phyloP scores from a whole-genome alignment of 2,797 vertebrate genomes.

The Nannoperca australis region DNA sequence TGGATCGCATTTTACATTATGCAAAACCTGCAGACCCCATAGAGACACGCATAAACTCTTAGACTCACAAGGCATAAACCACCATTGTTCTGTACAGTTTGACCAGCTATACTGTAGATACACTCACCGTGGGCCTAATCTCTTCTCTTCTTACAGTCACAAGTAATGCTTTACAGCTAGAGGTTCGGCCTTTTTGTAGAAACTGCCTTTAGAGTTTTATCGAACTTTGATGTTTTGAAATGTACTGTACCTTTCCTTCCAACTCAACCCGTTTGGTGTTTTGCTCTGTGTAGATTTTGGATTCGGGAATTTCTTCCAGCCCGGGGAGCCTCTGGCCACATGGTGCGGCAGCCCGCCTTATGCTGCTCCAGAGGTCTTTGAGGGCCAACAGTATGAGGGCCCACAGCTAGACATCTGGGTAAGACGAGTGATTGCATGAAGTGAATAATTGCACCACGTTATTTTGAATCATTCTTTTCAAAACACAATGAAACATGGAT shows the following conservation, averaged over 20 bases:
- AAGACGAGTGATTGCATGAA: conserved; percentile 54
- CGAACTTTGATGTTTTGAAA: neutral
- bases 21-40: conserved; percentile 47
- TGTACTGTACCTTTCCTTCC: neutral
- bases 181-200: neutral
- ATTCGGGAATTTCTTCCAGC: conserved; percentile 98
- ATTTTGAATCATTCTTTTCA: neutral
- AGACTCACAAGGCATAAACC: conserved; percentile 14
- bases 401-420: conserved; percentile 99
- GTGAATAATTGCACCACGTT: neutral
- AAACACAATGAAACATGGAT: neutral
- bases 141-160: conserved; percentile 6
- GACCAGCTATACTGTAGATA: conserved; percentile 9
- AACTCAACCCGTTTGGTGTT: conserved; percentile 6
- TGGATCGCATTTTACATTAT: conserved; percentile 52
- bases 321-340: conserved; percentile 93
- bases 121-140: conserved; percentile 6
- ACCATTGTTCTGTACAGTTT: conserved; percentile 32
- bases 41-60: conserved; percentile 22
- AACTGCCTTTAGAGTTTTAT: conserved; percentile 14
- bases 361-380: conserved; percentile 97
- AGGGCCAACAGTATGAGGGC: conserved; percentile 98
- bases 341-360: conserved; percentile 99
- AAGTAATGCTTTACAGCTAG: neutral
- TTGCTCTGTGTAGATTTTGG: conserved; percentile 91